A percentile compares a stretch with the other conserved stretches of the same genome.
Evolutionary conservation across 30 jellyfish, hydroid and myxozoan genomes (phyloP).

Genomic region (Aurelia sp.): DNA sequence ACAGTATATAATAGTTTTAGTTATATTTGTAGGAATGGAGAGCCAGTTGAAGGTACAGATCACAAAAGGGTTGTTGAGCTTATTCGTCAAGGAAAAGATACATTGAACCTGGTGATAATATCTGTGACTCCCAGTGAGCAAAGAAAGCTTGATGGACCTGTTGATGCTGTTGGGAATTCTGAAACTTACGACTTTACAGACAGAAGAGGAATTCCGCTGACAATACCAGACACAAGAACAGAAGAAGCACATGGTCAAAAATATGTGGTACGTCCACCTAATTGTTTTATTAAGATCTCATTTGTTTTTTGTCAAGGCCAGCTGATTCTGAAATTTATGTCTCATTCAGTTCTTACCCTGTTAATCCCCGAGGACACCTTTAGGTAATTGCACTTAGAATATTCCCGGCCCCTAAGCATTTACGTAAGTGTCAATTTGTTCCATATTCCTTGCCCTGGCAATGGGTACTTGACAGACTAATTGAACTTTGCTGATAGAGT

Average conservation of each 20-base stretch:
- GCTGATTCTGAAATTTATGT: too few species aligned
- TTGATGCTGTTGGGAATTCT: conserved; percentile 70
- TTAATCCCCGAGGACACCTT: too few species aligned
- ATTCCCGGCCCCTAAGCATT: too few species aligned
- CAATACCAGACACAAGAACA: conserved; percentile 88
- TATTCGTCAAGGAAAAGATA: conserved; percentile 89
- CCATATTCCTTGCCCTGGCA: too few species aligned
- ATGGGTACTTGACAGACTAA: too few species aligned
- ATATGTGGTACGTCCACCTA: conserved; percentile 31
- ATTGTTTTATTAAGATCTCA: too few species aligned
- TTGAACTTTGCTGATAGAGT: too few species aligned
- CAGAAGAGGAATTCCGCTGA: conserved; percentile 79
- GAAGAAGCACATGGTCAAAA: conserved; percentile 95
- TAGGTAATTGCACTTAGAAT: too few species aligned
- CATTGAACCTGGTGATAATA: conserved; percentile 71
- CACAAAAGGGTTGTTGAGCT: conserved; percentile 97
- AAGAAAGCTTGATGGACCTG: conserved; percentile 93
- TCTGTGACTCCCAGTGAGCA: conserved; percentile 99
- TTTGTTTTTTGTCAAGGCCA: too few species aligned
- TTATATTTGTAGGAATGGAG: conserved; percentile 70
- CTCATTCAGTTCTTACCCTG: too few species aligned
- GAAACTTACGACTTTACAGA: conserved; percentile 85
- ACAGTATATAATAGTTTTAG: neutral
- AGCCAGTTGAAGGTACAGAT: conserved; percentile 94
- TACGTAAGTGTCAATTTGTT: too few species aligned